Conservation (phyloP, 2,113 vertebrate species). For the Callospermophilus lateralis region DNA sequence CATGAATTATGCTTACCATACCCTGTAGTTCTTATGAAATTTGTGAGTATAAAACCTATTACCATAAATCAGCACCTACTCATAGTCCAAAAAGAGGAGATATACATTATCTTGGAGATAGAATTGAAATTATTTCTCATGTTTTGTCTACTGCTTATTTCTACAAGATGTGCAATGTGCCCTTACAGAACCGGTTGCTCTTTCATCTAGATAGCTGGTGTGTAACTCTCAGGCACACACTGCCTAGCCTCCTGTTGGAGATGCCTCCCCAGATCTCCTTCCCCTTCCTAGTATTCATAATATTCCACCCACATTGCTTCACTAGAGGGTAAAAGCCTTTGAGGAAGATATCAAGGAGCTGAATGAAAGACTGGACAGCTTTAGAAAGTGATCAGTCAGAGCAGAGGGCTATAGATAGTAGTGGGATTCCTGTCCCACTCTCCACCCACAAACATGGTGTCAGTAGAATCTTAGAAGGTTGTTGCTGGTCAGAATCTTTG, state of each 20-base stretch:
- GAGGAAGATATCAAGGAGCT: not conserved
- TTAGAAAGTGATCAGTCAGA: not conserved
- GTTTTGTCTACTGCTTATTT: not conserved
- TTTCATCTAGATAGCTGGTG: not conserved
- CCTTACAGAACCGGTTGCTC: not conserved
- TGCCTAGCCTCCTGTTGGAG: not conserved
- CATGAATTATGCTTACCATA: not conserved
- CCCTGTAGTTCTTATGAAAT: not conserved
- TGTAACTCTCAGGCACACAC: not conserved
- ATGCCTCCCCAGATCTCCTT: not conserved
- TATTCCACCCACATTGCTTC: not conserved
- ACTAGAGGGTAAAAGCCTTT: not conserved
- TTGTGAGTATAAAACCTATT: not conserved
- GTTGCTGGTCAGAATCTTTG: not conserved
- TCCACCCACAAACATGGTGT: not conserved
- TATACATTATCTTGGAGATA: not conserved
- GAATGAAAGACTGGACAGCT: not conserved
- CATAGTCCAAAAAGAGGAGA: not conserved
- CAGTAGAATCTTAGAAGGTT: not conserved
- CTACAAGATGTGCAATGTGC: not conserved
- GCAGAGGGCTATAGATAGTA: not conserved
- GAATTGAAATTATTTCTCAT: constrained; percentile 23
- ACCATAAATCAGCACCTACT: not conserved
- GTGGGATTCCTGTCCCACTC: not conserved
- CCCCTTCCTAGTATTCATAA: not conserved